Evolutionary conservation across 2,113 vertebrate genomes (phyloP).

Genomic region (Triplophysa siluroides): DNA sequence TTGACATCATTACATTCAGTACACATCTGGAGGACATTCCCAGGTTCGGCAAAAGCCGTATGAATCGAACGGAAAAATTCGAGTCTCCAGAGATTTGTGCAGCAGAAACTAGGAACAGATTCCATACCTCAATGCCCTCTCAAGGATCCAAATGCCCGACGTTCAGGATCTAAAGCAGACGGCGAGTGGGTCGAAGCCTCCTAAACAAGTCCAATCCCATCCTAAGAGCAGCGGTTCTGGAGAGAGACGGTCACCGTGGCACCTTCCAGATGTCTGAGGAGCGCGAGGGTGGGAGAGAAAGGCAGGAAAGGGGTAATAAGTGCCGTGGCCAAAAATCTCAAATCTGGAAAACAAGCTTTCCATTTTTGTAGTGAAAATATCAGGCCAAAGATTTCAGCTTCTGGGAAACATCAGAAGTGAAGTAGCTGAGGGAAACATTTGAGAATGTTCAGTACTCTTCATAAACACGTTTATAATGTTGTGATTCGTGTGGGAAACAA

Average conservation of each 20-base stretch:
- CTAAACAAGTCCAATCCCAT: background rate
- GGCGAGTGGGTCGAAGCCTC: background rate
- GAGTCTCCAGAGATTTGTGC: background rate
- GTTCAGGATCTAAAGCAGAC: background rate
- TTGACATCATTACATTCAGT: slow-evolving; percentile 5
- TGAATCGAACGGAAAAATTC: background rate
- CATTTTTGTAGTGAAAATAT: slow-evolving; percentile 36
- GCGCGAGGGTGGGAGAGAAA: slow-evolving; percentile 48
- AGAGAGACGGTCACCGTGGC: slow-evolving; percentile 67
- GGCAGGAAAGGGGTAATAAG: slow-evolving; percentile 52
- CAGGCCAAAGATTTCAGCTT: background rate
- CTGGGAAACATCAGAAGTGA: background rate
- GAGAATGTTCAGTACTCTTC: background rate
- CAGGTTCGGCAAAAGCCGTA: slow-evolving; percentile 31
- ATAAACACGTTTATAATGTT: slow-evolving; percentile 8
- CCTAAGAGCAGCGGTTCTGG: slow-evolving; percentile 36
- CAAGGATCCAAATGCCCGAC: background rate
- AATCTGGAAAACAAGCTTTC: slow-evolving; percentile 33
- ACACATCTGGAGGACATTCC: slow-evolving; percentile 36
- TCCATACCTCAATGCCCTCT: background rate
- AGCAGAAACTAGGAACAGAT: background rate
- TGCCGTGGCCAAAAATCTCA: slow-evolving; percentile 63
- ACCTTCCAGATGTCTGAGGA: slow-evolving; percentile 83
- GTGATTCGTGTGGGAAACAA: background rate
- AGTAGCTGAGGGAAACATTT: background rate